Percentiles rank a stretch among this genome's conserved stretches.
Conservation (phyloP, 2,888 invertebrate genomes). For the Mimas tiliae region DNA sequence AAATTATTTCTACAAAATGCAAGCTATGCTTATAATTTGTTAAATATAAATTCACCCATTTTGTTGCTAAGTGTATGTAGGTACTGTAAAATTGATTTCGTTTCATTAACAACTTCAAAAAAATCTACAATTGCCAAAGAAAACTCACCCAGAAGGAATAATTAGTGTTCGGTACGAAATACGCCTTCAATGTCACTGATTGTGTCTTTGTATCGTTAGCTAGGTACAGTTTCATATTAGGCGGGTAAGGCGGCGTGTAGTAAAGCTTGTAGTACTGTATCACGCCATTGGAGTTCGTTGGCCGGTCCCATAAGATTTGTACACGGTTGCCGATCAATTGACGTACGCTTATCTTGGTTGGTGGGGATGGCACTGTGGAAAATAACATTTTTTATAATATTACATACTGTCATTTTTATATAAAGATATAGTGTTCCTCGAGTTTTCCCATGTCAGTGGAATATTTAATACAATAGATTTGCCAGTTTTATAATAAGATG, state of each 20-base stretch:
- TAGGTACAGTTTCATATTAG: slow-evolving; percentile 68
- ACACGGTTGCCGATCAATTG: slow-evolving; percentile 87
- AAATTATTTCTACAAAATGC: too few species aligned
- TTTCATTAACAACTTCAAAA: too few species aligned
- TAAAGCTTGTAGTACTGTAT: slow-evolving; percentile 86
- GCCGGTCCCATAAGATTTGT: slow-evolving; percentile 88
- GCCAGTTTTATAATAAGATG: too few species aligned
- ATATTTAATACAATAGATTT: too few species aligned
- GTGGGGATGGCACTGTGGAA: slow-evolving; percentile 87
- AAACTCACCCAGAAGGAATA: slow-evolving; percentile 90
- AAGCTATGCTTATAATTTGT: too few species aligned
- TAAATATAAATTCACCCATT: too few species aligned
- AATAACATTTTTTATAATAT: not conserved
- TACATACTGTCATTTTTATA: not conserved
- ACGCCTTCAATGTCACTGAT: slow-evolving; percentile 81
- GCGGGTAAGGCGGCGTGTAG: slow-evolving; percentile 88
- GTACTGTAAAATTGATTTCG: too few species aligned
- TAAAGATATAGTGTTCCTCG: too few species aligned
- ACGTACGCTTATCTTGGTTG: slow-evolving; percentile 86
- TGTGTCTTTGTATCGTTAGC: slow-evolving; percentile 59
- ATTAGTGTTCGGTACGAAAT: slow-evolving; percentile 81
- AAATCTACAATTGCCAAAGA: not conserved
- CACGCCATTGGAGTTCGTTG: slow-evolving; percentile 86
- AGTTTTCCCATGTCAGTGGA: too few species aligned
- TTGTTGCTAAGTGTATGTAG: too few species aligned